Evolutionary conservation across 2,113 vertebrate species (phyloP).

Genomic region (Pagrus major): DNA sequence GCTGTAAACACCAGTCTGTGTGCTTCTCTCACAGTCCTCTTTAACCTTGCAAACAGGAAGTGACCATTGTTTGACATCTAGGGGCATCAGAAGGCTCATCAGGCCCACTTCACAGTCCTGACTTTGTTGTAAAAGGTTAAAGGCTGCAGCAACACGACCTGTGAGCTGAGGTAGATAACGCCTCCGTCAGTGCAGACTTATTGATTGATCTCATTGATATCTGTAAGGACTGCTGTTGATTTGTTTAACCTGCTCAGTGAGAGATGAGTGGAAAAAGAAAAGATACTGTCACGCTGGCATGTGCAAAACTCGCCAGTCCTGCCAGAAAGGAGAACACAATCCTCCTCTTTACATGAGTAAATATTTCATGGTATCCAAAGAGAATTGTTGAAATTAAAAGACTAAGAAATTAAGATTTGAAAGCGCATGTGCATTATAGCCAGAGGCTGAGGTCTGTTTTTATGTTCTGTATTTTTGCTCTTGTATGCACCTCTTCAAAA

Average conservation of each 20-base stretch:
- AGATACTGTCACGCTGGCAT: not conserved
- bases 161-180: not conserved
- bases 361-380: not conserved
- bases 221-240: not conserved
- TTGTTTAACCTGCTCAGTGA: constrained; percentile 11
- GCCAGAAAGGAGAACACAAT: not conserved
- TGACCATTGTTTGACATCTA: not conserved
- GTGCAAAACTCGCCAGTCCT: not conserved
- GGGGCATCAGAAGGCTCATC: not conserved
- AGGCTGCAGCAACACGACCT: not conserved
- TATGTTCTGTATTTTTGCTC: not conserved
- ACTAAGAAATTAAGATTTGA: not conserved
- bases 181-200: constrained; percentile 6
- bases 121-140: constrained; percentile 15
- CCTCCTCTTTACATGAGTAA: not conserved
- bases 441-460: not conserved
- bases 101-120: not conserved
- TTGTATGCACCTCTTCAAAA: not conserved
- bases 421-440: not conserved
- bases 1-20: not conserved
- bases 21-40: not conserved
- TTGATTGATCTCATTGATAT: constrained; percentile 28
- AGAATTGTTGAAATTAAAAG: not conserved
- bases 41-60: constrained; percentile 23
- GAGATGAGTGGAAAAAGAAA: constrained; percentile 2